Base-by-base conservation (phyloP, 2,888 invertebrate genomes). In the Ormia ochracea region DNA sequence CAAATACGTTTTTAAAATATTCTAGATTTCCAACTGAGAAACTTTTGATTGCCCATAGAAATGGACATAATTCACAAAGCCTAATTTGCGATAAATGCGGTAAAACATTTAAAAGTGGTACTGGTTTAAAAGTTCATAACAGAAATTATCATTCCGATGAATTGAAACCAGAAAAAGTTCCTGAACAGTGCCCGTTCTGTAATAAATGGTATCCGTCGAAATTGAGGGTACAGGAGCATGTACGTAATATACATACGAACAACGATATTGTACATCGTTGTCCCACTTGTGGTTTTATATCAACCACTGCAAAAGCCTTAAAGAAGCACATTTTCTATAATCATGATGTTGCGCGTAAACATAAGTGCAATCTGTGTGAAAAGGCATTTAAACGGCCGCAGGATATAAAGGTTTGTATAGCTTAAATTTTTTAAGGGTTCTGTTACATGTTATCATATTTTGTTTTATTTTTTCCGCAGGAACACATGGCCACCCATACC, bases 401-500 rank as follows among this genome's bases (percentile, higher is more conserved):
- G 54, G 79, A 75, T 26, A 61, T 79, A 45, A 79, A 66, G 66
- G 79, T 79, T 23, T 21, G 78, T 61, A 59, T 1, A 5, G 36
- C 19, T 45, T 28, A 10, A 28, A 9, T 21, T 48, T 36, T n/a
- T 28, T 14, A n/a, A 14, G 7, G 6, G 19, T 56, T n/a, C n/a
- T 21, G 14, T 31, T 10, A n/a, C 10, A 52, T 17, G 4, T 19
- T n/a, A n/a, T n/a, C n/a, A n/a, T n/a, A n/a, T n/a, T n/a, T n/a
- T n/a, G n/a, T n/a, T 43, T 14, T 38, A 1, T 26, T 43, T 31
- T 3, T 45, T 48, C 73, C 68, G 5, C 38, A 89, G 88, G 89
- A 89, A 69, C 89, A 89, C 72, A 85, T 88, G 85, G 86, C 89
- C 38, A 87, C 87, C 2, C 88, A 88, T 17, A 88, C 88, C 1